phyloP scores from a whole-genome alignment of 1,140 invertebrate species.

The Trichoplusia ni region DNA sequence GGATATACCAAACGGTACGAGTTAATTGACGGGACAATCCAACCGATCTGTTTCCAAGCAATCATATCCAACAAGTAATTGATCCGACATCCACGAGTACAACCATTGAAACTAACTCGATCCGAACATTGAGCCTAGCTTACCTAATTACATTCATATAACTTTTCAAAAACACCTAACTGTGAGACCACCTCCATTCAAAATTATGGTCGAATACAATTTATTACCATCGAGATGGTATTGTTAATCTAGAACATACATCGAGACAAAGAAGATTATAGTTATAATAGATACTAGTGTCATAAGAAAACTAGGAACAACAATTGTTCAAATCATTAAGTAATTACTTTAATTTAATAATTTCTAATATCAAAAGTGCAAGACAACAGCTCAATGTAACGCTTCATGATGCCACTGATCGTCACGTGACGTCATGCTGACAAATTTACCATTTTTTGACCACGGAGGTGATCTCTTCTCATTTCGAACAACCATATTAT shows the following conservation, averaged over 20 bases:
- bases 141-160: slow-evolving; percentile 49
- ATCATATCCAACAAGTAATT: slow-evolving; percentile 45
- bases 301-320: no score
- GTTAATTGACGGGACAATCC: slow-evolving; percentile 73
- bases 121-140: slow-evolving; percentile 53
- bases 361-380: no score
- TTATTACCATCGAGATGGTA: not conserved
- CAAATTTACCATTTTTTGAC: not conserved
- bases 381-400: no score
- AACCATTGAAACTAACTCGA: slow-evolving; percentile 49
- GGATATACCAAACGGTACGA: slow-evolving; percentile 70
- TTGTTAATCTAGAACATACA: not conserved
- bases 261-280: no score
- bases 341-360: no score
- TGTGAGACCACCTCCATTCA: slow-evolving; percentile 22
- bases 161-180: slow-evolving; percentile 51
- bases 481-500: slow-evolving; percentile 10
- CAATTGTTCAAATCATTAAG: no score
- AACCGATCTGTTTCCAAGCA: slow-evolving; percentile 32
- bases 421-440: no score
- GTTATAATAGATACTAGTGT: no score
- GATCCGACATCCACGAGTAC: slow-evolving; percentile 40
- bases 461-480: slow-evolving; percentile 19
- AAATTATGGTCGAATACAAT: not conserved
- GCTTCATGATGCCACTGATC: no score